Conservation (phyloP, 2,797 vertebrate species). For the Ptychadena robeensis region DNA sequence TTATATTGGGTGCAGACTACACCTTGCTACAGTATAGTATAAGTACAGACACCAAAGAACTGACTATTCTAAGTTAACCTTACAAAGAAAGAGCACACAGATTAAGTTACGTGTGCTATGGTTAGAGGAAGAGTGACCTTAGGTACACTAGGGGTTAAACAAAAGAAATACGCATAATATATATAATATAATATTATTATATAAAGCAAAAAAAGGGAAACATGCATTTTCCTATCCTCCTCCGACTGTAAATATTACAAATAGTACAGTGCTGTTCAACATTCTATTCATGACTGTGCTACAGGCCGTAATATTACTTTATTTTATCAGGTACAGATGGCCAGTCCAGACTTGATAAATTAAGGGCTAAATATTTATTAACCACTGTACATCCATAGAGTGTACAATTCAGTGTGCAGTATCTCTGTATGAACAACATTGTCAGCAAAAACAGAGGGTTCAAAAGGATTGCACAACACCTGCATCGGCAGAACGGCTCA, state of each 20-base stretch:
- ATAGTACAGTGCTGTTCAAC: not conserved
- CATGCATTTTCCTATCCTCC: constrained; percentile 6
- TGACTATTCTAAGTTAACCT: too few species aligned
- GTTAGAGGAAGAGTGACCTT: not conserved
- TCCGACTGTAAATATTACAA: not conserved
- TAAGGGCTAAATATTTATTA: too few species aligned
- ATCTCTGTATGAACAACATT: too few species aligned
- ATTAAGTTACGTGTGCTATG: not conserved
- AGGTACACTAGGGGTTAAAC: not conserved
- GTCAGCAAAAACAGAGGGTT: too few species aligned
- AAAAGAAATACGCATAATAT: not conserved
- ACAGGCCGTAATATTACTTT: not conserved
- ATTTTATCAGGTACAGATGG: too few species aligned
- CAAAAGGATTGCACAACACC: too few species aligned
- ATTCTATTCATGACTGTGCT: not conserved
- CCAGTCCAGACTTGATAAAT: too few species aligned
- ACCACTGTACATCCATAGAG: too few species aligned
- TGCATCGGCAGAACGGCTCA: too few species aligned
- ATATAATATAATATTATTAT: too few species aligned
- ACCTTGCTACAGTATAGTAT: not conserved
- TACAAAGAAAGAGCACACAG: not conserved
- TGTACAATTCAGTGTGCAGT: too few species aligned
- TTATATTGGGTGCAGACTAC: not conserved
- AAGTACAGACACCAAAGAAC: too few species aligned
- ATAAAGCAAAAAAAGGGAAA: not conserved